Base-by-base conservation (phyloP, 2,797 vertebrate genomes). In the Florisuga fusca region DNA sequence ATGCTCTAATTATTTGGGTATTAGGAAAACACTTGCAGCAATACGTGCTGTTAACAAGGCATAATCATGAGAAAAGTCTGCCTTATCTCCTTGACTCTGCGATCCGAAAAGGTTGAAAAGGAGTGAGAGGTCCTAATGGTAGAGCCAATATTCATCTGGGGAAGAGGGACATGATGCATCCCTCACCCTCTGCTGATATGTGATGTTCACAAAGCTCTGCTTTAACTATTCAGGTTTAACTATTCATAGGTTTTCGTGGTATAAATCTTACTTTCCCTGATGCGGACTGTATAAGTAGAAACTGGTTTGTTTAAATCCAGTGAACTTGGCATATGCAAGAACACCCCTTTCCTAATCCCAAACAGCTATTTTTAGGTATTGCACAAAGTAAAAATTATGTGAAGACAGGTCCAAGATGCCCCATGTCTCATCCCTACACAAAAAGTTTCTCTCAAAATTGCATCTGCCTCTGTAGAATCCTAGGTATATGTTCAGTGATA, bases 1-100 rank as follows among this genome's bases (percentile, higher is more conserved):
- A 88, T 3, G 88, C 88, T 96, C 88, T 89, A 96, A 89, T 95
- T 96, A 87, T 84, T 88, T 83, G 29, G 23, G 51, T 55, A 84
- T 68, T 90, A 51, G 36, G 57, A 72, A 73, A 80, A 72, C 68
- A 43, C 48, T 68, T 89, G 58, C 27, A 93, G 69, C 10, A 87
- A 88, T 74, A 46, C 6, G 41, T 74, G 71, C 59, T 51, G 15
- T 43, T 48, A 81, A 58, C 1, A 2, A 58, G n/a, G 31, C 69
- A 45, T 46, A 63, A 21, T 57, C 7, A 2, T 77, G 38, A 79
- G 25, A 67, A 48, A 6, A 20, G 13, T 53, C 3, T 61, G 20
- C 29, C 8, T 51, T 45, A 48, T 29, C 7, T 31, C 17, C 17
- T 29, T 36, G 12, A 16, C 9, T 63, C 31, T 46, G 34, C 68